Percentiles rank a stretch among this genome's conserved stretches.
These are phyloP conservation scores for Aptenodytes forsteri DNA, from an alignment of 2,113 vertebrate species.

Conservation along the genomic window DNA sequence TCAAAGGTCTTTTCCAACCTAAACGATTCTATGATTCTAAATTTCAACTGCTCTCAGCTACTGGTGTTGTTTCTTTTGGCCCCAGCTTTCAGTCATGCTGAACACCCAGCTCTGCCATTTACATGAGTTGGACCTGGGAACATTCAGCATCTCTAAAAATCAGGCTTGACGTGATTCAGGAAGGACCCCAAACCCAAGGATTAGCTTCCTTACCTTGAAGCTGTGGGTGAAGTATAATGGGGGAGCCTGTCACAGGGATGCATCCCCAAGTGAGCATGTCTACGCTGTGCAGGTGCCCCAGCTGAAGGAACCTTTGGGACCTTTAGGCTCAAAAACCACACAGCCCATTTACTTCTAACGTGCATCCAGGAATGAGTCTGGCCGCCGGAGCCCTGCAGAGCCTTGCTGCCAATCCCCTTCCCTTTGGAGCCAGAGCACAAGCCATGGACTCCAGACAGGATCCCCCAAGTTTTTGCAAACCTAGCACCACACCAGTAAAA, in stretches of 20 bases:
- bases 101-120: neutral
- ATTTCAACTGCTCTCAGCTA: neutral
- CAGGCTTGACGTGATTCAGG: neutral
- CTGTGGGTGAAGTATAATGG: neutral
- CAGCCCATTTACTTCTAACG: rapidly evolving
- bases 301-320: neutral
- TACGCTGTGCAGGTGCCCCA: too few relatives aligned
- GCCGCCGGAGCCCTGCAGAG: neutral
- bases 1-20: too few relatives aligned
- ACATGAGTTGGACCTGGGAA: rapidly evolving
- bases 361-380: rapidly evolving
- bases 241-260: neutral
- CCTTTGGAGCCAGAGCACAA: neutral
- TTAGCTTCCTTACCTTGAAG: neutral
- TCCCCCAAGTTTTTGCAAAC: neutral
- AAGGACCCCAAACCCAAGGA: neutral
- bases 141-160: neutral
- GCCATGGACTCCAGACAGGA: neutral
- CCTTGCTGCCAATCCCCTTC: neutral
- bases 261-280: rapidly evolving
- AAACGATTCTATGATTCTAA: too few relatives aligned
- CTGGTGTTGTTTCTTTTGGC: neutral
- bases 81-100: neutral
- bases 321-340: neutral
- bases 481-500: neutral